Conservation (phyloP, 1,140 invertebrate species). For the Eriocheir sinensis region DNA sequence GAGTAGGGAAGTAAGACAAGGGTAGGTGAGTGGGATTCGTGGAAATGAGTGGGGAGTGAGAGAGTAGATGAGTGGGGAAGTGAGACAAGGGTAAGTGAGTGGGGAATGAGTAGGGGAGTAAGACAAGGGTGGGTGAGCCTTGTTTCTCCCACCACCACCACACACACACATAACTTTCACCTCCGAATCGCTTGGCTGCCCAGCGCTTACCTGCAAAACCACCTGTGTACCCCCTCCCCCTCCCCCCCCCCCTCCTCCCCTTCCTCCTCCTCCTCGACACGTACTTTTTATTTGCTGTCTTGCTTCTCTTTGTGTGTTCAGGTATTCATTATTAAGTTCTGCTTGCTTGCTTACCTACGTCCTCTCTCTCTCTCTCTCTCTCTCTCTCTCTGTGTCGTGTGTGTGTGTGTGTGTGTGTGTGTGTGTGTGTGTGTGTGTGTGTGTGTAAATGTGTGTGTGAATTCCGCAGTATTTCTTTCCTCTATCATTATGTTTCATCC, state of each 20-base stretch:
- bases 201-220: constrained; percentile 10
- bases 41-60: not conserved
- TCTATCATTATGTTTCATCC: not conserved
- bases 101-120: not conserved
- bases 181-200: not conserved
- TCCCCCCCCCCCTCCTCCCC: not conserved
- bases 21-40: not conserved
- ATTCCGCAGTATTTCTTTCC: too few relatives aligned
- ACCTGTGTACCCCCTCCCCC: not conserved
- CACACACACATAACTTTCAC: constrained; percentile 4
- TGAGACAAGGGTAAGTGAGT: not conserved
- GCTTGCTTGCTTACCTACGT: not conserved
- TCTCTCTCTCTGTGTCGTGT: too few relatives aligned
- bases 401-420: too few relatives aligned
- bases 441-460: too few relatives aligned
- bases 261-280: not conserved
- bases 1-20: not conserved
- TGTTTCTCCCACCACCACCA: constrained; percentile 4
- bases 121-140: not conserved
- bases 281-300: constrained; percentile 17
- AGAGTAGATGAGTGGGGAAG: not conserved
- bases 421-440: too few relatives aligned
- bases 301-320: constrained; percentile 15
- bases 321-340: constrained; percentile 27
- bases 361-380: constrained; percentile 11